A percentile compares a stretch with the other conserved stretches of the same genome.
Evolutionary conservation across 2,797 vertebrate genomes (phyloP).

Genomic region (Chelonia mydas): DNA sequence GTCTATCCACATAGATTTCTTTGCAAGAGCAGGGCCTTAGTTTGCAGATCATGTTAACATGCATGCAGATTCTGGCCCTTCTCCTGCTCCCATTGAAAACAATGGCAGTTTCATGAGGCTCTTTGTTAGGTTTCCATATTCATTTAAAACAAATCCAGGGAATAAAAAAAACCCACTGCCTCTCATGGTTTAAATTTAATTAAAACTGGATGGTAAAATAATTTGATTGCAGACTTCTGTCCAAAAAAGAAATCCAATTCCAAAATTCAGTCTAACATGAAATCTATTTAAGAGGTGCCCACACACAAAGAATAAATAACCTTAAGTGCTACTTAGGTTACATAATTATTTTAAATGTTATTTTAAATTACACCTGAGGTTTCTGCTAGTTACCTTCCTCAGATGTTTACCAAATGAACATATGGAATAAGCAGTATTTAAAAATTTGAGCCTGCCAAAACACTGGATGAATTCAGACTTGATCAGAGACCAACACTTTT

Average conservation of each 20-base stretch:
- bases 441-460: neutral
- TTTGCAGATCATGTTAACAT: neutral
- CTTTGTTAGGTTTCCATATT: neutral
- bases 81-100: neutral
- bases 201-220: conserved; percentile 8
- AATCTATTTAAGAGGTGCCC: neutral
- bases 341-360: neutral
- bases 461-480: neutral
- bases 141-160: neutral
- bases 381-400: neutral
- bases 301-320: neutral
- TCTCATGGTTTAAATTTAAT: neutral
- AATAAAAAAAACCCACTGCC: neutral
- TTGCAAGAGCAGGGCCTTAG: neutral
- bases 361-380: neutral
- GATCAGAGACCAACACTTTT: neutral
- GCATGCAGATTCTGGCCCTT: neutral
- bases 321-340: neutral
- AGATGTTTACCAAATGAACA: neutral
- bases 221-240: neutral
- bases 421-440: neutral
- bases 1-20: neutral
- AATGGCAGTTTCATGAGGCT: neutral
- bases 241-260: neutral
- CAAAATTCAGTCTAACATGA: neutral